These are phyloP conservation scores for Equus quagga DNA, from an alignment of 2,113 vertebrate species.

Conservation along the genomic window DNA sequence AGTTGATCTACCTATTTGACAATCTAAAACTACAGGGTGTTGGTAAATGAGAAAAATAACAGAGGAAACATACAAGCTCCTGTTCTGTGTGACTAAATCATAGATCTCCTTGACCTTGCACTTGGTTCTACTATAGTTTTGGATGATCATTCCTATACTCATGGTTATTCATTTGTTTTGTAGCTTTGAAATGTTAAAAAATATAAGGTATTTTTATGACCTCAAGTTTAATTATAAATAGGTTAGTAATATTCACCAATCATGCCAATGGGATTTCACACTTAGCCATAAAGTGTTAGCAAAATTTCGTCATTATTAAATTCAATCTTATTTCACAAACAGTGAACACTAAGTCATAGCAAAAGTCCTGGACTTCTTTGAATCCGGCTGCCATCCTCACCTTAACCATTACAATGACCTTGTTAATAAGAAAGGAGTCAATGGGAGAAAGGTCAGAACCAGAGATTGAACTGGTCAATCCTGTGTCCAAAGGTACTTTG, in stretches of 20 bases:
- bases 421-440: background rate
- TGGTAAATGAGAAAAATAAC: constrained; percentile 25
- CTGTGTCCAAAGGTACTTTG: background rate
- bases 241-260: background rate
- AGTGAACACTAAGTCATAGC: background rate
- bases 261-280: background rate
- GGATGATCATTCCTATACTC: background rate
- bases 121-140: background rate
- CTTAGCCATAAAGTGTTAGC: background rate
- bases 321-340: background rate
- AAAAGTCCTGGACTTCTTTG: background rate
- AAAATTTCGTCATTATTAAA: background rate
- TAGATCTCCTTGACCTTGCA: background rate
- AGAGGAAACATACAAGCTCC: background rate
- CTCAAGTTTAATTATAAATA: background rate
- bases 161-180: constrained; percentile 2
- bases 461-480: background rate
- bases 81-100: background rate
- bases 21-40: background rate
- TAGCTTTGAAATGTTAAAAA: background rate
- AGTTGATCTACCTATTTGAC: background rate
- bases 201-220: background rate
- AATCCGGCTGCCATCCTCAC: background rate
- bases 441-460: background rate
- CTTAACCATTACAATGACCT: background rate